Conservation (phyloP, 2,888 invertebrate species). For the Eledona agricola region DNA sequence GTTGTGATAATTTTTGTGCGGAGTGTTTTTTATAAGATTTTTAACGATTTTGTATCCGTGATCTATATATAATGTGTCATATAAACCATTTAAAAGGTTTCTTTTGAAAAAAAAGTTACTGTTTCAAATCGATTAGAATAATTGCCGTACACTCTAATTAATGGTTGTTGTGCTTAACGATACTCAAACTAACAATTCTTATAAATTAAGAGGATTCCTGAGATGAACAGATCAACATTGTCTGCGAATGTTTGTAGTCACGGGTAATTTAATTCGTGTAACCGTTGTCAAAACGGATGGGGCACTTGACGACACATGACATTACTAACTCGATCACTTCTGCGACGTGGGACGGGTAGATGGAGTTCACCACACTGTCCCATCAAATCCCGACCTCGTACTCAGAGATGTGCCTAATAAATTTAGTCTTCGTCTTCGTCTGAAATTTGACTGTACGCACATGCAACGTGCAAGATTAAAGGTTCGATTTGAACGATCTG, state of each 20-base stretch:
- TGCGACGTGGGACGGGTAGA: conserved; percentile 30
- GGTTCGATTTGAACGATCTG: conserved; percentile 27
- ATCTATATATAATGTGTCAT: too few relatives aligned
- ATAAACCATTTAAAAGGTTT: too few relatives aligned
- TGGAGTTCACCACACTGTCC: conserved; percentile 35
- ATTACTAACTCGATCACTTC: conserved; percentile 55
- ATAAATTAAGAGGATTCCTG: conserved; percentile 11
- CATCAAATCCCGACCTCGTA: conserved; percentile 28
- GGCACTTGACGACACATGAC: conserved; percentile 58
- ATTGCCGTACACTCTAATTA: too few relatives aligned
- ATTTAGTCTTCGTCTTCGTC: conserved; percentile 10
- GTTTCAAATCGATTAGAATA: too few relatives aligned
- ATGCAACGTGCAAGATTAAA: conserved; percentile 10
- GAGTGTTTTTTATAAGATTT: too few relatives aligned
- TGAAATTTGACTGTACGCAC: too few relatives aligned
- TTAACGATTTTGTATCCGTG: too few relatives aligned
- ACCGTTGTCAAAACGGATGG: conserved; percentile 58
- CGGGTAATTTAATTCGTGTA: conserved; percentile 58
- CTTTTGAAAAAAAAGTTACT: too few relatives aligned
- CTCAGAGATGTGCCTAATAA: conserved; percentile 31
- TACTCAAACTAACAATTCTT: too few relatives aligned
- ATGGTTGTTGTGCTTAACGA: too few relatives aligned
- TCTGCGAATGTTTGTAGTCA: conserved; percentile 46
- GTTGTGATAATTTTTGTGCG: too few relatives aligned
- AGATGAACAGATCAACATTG: conserved; percentile 23